Evolutionary conservation across 2,888 invertebrate genomes (phyloP).

Genomic region (Colletes collaris): DNA sequence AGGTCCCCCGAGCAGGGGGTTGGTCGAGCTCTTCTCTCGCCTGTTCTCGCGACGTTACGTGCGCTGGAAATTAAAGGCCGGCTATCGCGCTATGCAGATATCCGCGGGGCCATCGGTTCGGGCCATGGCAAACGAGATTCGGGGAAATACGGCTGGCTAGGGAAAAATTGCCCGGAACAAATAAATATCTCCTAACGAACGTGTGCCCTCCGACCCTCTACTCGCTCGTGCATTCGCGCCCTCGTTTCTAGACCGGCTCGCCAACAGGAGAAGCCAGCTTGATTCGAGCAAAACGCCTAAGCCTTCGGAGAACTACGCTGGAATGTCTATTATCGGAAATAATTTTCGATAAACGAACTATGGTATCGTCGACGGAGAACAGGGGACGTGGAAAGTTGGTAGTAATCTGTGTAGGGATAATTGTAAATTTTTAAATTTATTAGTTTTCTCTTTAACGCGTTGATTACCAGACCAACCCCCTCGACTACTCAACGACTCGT

Average conservation of each 20-base stretch:
- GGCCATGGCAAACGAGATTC: constrained; percentile 24
- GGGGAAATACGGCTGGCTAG: constrained; percentile 26
- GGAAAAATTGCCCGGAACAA: constrained; percentile 61
- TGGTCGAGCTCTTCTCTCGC: constrained; percentile 14
- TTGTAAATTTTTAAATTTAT: too few relatives aligned
- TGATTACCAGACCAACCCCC: too few relatives aligned
- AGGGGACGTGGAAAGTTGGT: too few relatives aligned
- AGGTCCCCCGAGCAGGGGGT: background rate
- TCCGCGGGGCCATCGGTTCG: constrained; percentile 42
- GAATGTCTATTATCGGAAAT: too few relatives aligned
- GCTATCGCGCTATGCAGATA: constrained; percentile 49
- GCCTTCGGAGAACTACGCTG: too few relatives aligned
- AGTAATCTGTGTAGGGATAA: too few relatives aligned
- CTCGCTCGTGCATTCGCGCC: constrained; percentile 4
- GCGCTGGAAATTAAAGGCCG: constrained; percentile 48
- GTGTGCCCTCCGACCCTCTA: constrained; percentile 12
- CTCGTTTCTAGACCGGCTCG: background rate
- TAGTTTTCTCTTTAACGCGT: too few relatives aligned
- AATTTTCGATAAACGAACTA: too few relatives aligned
- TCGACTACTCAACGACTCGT: too few relatives aligned
- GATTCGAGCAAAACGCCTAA: too few relatives aligned
- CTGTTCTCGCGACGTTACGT: constrained; percentile 48
- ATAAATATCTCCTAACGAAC: constrained; percentile 60
- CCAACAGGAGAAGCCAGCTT: too few relatives aligned
- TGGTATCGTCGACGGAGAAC: too few relatives aligned